Evolutionary conservation across 2,888 invertebrate species (phyloP), one percentile per base, ranked within the genome.

Genomic region (Tiliacea aurago): DNA sequence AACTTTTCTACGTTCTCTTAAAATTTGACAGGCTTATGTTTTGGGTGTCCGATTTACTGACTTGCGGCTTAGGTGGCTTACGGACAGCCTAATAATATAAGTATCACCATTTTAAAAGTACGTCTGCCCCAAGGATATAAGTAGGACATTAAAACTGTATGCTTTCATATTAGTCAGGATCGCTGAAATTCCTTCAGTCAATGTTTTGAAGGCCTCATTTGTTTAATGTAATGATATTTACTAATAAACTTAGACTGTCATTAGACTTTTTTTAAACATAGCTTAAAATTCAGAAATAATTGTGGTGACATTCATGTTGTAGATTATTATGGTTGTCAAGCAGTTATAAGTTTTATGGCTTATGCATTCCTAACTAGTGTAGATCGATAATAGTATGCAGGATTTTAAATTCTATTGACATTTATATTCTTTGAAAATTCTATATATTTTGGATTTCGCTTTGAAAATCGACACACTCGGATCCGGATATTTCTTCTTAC

Each of bases 191-290:
- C 9, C 5, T 33, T 10, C 11, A 65, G 7, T 9, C 7, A 51
- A 45, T 15, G 2, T 43, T 18, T n/a, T 15, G 11, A 41, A 65
- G 10, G 1, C 5, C 9, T 20, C 6, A 49, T n/a, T 47, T 68
- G 56, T 63, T 11, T 0, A 61, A 33, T 47, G 43, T 58, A 62
- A 15, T 43, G 4, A 2, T n/a, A 67, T 58, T 66, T 56, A 49
- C 64, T 13, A 74, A 83, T 72, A 73, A 75, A 75, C 41, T 11
- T 37, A 53, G 43, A n/a, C 1, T 5, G 4, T 41, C 49, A 43
- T 62, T 55, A 53, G 41, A 49, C 59, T 51, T n/a, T 53, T 15
- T 43, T 67, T 61, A 28, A n/a, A 65, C 55, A 68, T 10, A 45
- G 56, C 47, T 33, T 7, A 15, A 53, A 51, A 59, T 67, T 43